Evolutionary conservation across 2,888 invertebrate species (phyloP), one percentile per base, ranked within the genome.

Genomic region (Gastrophysa polygoni): DNA sequence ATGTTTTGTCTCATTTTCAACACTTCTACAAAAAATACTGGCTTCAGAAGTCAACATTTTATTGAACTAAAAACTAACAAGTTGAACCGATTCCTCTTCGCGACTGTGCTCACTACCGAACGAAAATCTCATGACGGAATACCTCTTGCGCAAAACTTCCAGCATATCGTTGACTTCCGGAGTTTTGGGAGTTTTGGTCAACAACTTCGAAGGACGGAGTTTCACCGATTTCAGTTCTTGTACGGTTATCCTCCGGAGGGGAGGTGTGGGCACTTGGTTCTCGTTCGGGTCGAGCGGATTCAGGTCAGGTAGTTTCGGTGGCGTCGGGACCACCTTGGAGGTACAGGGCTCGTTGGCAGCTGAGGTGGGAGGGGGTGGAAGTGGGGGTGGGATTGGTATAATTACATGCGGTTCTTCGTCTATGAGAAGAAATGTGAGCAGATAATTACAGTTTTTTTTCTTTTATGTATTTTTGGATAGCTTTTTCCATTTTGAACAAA

Each of bases 61-160:
- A n/a, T 24, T 24, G 7, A 14, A 38, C 6, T 6, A 3, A n/a
- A 38, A 38, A 38, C 38, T 38, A 14, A 38, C 38, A 2, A 38
- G 14, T 14, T 38, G 38, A 14, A 7, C 6, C n/a, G 14, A 14
- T 14, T 38, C 38, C 14, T 3, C n/a, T n/a, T 11, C 38, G 2
- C 2, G 3, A 2, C 14, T 14, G 3, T 38, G 52, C 8, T 54
- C 54, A 43, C 54, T 43, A 17, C 24, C 43, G 28, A 54, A 54
- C 0, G 77, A 75, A 5, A 74, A 73, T 61, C 75, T 75, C 71
- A 75, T 73, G 2, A 73, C 77, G 1, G 75, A 71, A 54, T 74
- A 77, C 21, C 76, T 66, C 61, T 57, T 71, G 56, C 72, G 70
- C 47, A 76, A 63, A 51, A 76, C 71, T 8, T 65, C 68, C 56